phyloP scores from a whole-genome alignment of 2,797 vertebrate species.

The Falco cherrug region DNA sequence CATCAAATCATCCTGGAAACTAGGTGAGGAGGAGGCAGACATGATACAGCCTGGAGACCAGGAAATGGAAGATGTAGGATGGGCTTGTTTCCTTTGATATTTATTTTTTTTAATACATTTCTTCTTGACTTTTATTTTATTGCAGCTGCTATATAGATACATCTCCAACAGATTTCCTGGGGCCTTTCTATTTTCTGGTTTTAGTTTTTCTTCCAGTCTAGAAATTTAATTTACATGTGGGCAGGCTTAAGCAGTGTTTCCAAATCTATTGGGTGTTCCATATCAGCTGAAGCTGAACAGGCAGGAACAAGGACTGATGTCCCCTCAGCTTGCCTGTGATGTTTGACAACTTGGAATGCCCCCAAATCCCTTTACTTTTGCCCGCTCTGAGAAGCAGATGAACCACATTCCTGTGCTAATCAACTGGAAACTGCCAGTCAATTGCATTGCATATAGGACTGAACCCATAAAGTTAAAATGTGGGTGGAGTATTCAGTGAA shows the following conservation, averaged over 20 bases:
- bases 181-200: not conserved
- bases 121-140: not conserved
- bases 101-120: not conserved
- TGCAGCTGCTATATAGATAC: not conserved
- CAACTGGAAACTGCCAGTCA: not conserved
- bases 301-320: not conserved
- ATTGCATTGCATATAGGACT: not conserved
- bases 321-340: not conserved
- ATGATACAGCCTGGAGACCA: not conserved
- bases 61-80: not conserved
- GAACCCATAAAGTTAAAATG: not conserved
- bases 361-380: not conserved
- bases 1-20: not conserved
- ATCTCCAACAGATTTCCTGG: not conserved
- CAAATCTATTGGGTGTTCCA: not conserved
- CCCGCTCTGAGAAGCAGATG: not conserved
- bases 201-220: not conserved
- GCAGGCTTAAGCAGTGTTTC: not conserved
- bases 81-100: not conserved
- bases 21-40: not conserved
- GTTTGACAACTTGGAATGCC: not conserved
- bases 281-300: not conserved
- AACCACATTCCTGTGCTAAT: not conserved
- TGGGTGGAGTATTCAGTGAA: slow-evolving; percentile 16
- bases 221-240: not conserved